Conservation (phyloP, 2,113 vertebrate genomes). For the Chascanopsetta lugubris region DNA sequence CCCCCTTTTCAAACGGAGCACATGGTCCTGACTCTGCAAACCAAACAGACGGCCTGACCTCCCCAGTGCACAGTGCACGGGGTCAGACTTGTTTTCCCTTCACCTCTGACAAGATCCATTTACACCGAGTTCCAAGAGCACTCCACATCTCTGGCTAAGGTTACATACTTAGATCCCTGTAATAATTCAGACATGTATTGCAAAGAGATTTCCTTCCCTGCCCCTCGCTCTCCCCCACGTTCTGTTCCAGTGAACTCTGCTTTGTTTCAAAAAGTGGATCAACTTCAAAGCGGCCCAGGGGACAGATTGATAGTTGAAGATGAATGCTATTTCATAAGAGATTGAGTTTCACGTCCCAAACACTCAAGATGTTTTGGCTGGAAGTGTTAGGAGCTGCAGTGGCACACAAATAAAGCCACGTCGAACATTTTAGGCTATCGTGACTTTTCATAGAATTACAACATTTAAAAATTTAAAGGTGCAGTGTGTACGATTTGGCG, state of each 20-base stretch:
- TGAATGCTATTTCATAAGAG: constrained; percentile 74
- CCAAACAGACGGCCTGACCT: constrained; percentile 75
- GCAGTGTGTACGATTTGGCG: no score
- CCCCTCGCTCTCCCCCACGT: constrained; percentile 57
- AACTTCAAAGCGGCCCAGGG: constrained; percentile 75
- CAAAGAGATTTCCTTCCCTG: constrained; percentile 58
- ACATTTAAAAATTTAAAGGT: no score
- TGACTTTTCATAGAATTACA: no score
- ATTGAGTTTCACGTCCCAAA: constrained; percentile 69
- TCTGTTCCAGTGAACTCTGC: constrained; percentile 64
- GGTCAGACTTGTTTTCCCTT: constrained; percentile 77
- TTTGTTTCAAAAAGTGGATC: constrained; percentile 78
- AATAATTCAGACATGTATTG: constrained; percentile 79
- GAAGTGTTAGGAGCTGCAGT: constrained; percentile 34
- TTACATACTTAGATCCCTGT: constrained; percentile 76
- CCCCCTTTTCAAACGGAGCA: constrained; percentile 65
- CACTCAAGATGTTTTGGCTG: constrained; percentile 50
- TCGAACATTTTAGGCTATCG: no score
- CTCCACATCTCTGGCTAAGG: constrained; percentile 65
- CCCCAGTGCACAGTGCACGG: constrained; percentile 61
- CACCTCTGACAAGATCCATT: constrained; percentile 75
- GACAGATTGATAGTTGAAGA: constrained; percentile 77
- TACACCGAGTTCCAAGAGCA: constrained; percentile 74
- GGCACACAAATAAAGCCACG: constrained; percentile 13
- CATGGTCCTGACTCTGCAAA: constrained; percentile 63